Evolutionary conservation across 2,888 invertebrate species (phyloP), one percentile per base, ranked within the genome.

Genomic region (Andrena dorsata): DNA sequence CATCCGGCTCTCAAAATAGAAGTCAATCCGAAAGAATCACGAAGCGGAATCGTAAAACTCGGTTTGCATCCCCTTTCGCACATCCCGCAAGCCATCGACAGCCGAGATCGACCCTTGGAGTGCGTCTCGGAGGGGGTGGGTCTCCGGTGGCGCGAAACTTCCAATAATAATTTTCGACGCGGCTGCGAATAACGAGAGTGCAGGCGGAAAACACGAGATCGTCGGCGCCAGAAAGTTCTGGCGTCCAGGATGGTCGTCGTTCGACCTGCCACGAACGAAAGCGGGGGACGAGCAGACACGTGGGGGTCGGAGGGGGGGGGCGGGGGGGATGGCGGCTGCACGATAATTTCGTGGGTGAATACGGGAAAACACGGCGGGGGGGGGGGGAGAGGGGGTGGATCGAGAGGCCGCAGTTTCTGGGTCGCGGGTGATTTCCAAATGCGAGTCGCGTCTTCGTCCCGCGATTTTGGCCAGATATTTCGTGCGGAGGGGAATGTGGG

Each of bases 211-310:
- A 87, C 82, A 80, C 71, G 51, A 32, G 53, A 79, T 63, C 51
- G 71, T 69, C 78, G 84, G 88, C 82, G 84, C 86, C 88, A 80
- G 80, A 74, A 87, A 87, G 66, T 82, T 83, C 73, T 47, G 60
- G 51, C 28, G 41, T 64, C 63, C 61, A 32, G 26, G 47, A 64
- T 56, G 49, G 74, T 75, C 75, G 84, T 83, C 26, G 64, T 26
- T 0, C 26, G 28, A 35, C 20, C 8, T 35, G 26, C 47, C 70
- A 47, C 66, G 28, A 20, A 79, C 79, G 65, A 77, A 60, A 47
- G 28, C 28, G 28, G 32, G 26, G 58, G 41, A 41, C 41, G 41
- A 41, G 41, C 41, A 41, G 41, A 41, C 41, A 41, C 41, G 41
- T 5, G 41, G 16, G 16, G 41, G 41, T 13, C 16, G 41, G 1